Evolutionary conservation across 2,113 vertebrate genomes (phyloP).

Genomic region (Crotalus tigris): DNA sequence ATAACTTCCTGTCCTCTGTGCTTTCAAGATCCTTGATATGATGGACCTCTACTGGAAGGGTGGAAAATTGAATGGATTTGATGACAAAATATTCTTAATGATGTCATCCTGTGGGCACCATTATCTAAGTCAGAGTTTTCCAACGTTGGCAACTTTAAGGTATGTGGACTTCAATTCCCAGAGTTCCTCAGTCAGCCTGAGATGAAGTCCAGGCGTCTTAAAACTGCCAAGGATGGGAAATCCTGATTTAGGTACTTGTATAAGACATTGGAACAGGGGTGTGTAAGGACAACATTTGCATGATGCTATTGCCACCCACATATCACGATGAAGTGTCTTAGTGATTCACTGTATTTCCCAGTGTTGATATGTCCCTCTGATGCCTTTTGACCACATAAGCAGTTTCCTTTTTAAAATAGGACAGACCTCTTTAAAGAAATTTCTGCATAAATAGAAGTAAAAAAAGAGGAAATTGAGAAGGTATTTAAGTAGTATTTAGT

Average conservation of each 20-base stretch:
- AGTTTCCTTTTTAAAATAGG: not conserved
- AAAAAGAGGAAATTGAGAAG: not conserved
- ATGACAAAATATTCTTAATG: not conserved
- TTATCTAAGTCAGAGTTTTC: not conserved
- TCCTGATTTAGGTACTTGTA: not conserved
- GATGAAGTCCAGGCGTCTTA: not conserved
- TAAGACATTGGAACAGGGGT: not conserved
- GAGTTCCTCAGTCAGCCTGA: not conserved
- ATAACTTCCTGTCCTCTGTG: not conserved
- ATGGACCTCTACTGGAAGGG: not conserved
- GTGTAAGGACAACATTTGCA: not conserved
- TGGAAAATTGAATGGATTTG: not conserved
- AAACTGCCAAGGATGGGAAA: not conserved
- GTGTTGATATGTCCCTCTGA: not conserved
- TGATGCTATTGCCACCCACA: not conserved
- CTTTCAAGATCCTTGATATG: not conserved
- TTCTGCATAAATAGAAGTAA: not conserved
- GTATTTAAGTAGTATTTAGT: not conserved
- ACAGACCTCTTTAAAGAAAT: not conserved
- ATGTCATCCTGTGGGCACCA: not conserved
- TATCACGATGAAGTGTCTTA: not conserved
- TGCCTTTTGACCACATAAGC: not conserved
- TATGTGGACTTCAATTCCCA: not conserved
- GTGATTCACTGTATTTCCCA: not conserved
- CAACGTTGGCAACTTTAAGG: not conserved